Percentiles rank a stretch among this genome's conserved stretches.
Conservation (phyloP, 2,888 invertebrate species). For the Hydropsyche betteni region DNA sequence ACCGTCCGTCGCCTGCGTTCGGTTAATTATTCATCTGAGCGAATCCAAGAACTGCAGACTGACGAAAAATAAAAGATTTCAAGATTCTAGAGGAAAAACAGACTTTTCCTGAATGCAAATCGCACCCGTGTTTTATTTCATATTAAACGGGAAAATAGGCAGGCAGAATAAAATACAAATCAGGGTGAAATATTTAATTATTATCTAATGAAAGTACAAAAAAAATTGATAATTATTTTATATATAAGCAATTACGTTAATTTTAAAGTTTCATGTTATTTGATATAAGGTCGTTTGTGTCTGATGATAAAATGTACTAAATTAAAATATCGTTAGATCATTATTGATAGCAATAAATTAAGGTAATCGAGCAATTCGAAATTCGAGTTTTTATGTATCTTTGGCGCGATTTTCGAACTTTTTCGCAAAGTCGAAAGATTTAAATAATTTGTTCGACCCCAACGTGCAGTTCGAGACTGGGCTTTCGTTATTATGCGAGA, state of each 20-base stretch:
- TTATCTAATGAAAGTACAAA: too few species aligned
- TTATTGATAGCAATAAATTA: too few species aligned
- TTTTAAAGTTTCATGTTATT: too few species aligned
- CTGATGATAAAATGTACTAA: too few species aligned
- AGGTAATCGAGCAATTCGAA: too few species aligned
- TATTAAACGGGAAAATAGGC: not conserved
- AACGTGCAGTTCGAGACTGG: constrained; percentile 34
- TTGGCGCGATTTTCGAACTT: too few species aligned
- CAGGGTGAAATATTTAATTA: too few species aligned
- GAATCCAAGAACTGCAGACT: constrained; percentile 14
- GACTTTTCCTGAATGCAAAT: constrained; percentile 10
- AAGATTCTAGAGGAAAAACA: constrained; percentile 6
- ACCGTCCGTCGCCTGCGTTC: constrained; percentile 36
- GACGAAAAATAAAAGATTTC: not conserved
- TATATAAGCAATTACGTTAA: too few species aligned
- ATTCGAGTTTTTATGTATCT: too few species aligned
- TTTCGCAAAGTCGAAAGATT: constrained; percentile 22
- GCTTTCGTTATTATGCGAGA: constrained; percentile 45
- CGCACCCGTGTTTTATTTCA: not conserved
- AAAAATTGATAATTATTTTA: too few species aligned
- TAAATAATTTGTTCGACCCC: constrained; percentile 41
- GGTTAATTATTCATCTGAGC: constrained; percentile 41
- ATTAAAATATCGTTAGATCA: too few species aligned
- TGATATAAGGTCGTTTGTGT: too few species aligned
- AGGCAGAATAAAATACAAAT: not conserved